Percentiles rank a stretch among this genome's conserved stretches.
phyloP scores from a whole-genome alignment of 1,140 invertebrate species.

The Trissolcus basalis region DNA sequence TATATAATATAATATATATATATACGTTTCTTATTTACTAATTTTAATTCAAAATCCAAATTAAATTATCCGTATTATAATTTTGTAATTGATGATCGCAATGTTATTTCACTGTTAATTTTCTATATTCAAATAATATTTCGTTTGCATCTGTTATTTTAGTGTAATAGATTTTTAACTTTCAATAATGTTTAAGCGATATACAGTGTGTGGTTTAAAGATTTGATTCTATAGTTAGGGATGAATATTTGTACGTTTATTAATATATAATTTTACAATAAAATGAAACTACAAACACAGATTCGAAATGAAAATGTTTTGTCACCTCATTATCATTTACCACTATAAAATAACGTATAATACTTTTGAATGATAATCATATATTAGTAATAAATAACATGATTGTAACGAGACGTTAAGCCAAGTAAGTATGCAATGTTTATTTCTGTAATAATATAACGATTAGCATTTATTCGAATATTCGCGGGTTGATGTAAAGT shows the following conservation, averaged over 20 bases:
- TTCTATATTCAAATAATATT: slow-evolving; percentile 1
- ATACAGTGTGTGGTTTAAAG: slow-evolving; percentile 1
- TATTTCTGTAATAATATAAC: too few relatives aligned
- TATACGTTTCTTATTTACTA: too few relatives aligned
- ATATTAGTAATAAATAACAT: too few relatives aligned
- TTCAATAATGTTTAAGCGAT: background rate
- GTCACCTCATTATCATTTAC: too few relatives aligned
- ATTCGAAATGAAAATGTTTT: background rate
- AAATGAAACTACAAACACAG: background rate
- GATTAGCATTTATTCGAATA: too few relatives aligned
- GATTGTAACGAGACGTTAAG: too few relatives aligned
- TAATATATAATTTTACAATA: slow-evolving; percentile 2
- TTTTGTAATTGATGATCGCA: background rate
- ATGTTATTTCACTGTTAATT: background rate
- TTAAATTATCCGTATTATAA: background rate
- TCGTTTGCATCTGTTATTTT: slow-evolving; percentile 1
- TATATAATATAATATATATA: too few relatives aligned
- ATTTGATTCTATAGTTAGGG: background rate
- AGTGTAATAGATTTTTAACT: background rate
- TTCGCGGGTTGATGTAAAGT: too few relatives aligned
- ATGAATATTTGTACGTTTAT: background rate
- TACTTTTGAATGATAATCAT: too few relatives aligned
- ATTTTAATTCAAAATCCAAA: too few relatives aligned
- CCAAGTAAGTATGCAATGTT: too few relatives aligned
- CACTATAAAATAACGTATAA: too few relatives aligned